A percentile compares a stretch with the other conserved stretches of the same genome.
Conservation (phyloP, 2,113 vertebrate species). For the Charina bottae region DNA sequence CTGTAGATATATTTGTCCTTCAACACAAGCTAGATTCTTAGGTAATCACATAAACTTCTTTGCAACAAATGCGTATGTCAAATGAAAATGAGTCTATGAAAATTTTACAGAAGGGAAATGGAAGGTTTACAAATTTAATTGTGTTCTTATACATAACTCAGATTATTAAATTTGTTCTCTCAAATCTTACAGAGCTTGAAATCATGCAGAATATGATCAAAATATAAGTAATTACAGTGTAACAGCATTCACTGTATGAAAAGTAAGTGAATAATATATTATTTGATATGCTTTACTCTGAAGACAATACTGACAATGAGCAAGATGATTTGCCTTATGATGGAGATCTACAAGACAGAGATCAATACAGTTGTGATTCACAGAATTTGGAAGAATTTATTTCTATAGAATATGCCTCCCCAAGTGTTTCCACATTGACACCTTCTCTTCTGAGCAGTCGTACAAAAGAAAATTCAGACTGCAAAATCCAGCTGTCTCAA, state of each 20-base stretch:
- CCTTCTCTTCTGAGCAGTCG: conserved; percentile 18
- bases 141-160: background rate
- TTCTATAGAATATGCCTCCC: conserved; percentile 4
- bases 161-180: conserved; percentile 36
- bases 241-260: conserved; percentile 38
- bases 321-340: conserved; percentile 84
- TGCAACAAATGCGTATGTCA: background rate
- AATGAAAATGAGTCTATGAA: fast-evolving
- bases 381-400: background rate
- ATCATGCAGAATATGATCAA: background rate
- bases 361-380: background rate
- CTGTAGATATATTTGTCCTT: background rate
- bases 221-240: conserved; percentile 33
- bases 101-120: background rate
- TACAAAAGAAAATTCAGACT: conserved; percentile 22
- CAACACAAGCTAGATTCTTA: background rate
- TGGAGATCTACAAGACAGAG: conserved; percentile 48
- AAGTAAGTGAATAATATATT: conserved; percentile 39
- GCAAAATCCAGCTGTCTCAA: conserved; percentile 23
- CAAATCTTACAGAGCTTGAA: conserved; percentile 37
- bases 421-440: conserved; percentile 21
- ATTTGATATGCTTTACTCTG: conserved; percentile 51
- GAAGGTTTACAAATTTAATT: background rate
- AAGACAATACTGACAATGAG: conserved; percentile 77
- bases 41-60: fast-evolving